Conservation (phyloP, 2,797 vertebrate genomes). For the Botia almorhae region DNA sequence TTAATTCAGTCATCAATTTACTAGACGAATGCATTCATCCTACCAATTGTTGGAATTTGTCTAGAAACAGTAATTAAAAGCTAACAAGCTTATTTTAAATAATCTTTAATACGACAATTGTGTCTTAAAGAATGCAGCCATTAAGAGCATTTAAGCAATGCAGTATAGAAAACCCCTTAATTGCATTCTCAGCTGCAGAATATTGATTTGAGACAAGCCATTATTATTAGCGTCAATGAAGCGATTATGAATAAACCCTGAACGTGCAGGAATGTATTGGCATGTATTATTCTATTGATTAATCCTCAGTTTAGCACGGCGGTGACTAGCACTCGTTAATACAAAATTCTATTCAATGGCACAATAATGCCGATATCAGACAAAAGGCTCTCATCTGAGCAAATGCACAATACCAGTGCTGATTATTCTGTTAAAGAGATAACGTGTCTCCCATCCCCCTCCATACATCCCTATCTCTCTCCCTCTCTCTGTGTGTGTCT, state of each 20-base stretch:
- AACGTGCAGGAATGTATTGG: constrained; percentile 22
- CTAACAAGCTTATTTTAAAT: background rate
- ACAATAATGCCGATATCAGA: constrained; percentile 46
- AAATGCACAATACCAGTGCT: constrained; percentile 49
- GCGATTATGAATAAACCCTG: constrained; percentile 22
- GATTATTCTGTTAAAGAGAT: constrained; percentile 58
- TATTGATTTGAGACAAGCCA: constrained; percentile 35
- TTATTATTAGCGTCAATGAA: constrained; percentile 28
- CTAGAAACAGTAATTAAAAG: constrained; percentile 16
- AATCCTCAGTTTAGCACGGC: constrained; percentile 23
- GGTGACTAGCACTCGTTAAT: constrained; percentile 12
- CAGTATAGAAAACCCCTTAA: constrained; percentile 3
- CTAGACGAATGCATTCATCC: constrained; percentile 6
- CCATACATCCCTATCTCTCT: constrained; percentile 32
- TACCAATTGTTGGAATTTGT: constrained; percentile 10
- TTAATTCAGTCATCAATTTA: background rate
- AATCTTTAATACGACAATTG: constrained; percentile 22
- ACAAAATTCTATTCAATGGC: constrained; percentile 25
- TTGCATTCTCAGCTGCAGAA: constrained; percentile 20
- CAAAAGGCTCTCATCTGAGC: constrained; percentile 42
- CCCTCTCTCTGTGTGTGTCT: constrained; percentile 30
- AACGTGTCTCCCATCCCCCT: constrained; percentile 44
- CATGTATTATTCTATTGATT: constrained; percentile 27
- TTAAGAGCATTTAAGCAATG: background rate
- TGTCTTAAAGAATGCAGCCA: background rate